Base-by-base conservation (phyloP, 2,888 invertebrate genomes). In the Anaspis maculata region DNA sequence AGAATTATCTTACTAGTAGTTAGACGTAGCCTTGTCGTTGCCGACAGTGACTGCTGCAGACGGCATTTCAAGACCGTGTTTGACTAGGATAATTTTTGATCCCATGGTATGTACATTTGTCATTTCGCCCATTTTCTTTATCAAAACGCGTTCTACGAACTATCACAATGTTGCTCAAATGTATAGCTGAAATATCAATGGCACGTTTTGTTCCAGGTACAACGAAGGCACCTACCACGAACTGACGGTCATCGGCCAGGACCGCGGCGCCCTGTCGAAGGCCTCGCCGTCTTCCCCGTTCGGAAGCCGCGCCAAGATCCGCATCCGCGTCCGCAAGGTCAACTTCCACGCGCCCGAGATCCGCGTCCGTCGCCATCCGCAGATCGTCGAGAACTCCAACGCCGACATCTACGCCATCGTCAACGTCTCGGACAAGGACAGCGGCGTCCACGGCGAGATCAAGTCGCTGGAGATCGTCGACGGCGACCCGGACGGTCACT, bases 331-430 rank as follows among this genome's bases (percentile, higher is more conserved):
- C 21, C 76, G 75, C 52, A 81, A 79, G 59, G 90, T 89, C 24
- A 96, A 96, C 63, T 73, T 88, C 32, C 79, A 84, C 61, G 75
- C 85, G 2, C 96, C 96, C 0, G 84, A 86, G 59, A 81, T 96
- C 43, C 74, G 76, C 46, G 79, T 88, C 4, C 80, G 80, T 39
- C 79, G 82, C 30, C 74, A 90, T 50, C 85, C 90, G 1, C 82
- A 82, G 52, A 76, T 91, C 32, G 72, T 81, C 3, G 88, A 89
- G 54, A 82, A 86, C 54, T 79, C 86, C 1, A 80, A 83, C 45
- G 79, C 83, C 1, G 84, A 85, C 57, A 79, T 94, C 37, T 92
- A 90, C 62, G 95, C 94, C 3, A 88, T 95, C 32, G 79, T 95
- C 1, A 77, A 78, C 38, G 88, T 89, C 1, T 73, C 74, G 4